Conservation (phyloP, 2,797 vertebrate species). For the Okamejei kenojei region DNA sequence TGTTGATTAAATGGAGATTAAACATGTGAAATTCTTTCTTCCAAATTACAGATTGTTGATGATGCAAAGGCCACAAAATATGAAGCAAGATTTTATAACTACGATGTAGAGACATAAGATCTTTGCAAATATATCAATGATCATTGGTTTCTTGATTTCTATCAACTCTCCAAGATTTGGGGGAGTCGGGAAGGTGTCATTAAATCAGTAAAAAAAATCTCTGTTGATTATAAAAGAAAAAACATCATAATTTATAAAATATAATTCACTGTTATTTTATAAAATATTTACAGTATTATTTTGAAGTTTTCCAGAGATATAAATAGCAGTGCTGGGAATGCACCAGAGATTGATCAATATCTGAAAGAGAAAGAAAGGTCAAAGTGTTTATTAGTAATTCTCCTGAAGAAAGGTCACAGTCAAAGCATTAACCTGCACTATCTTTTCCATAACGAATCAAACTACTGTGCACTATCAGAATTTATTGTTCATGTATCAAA, state of each 20-base stretch:
- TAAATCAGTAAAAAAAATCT: not conserved
- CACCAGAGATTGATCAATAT: not conserved
- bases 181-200: no score
- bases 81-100: not conserved
- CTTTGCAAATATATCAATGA: not conserved
- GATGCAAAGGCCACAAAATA: not conserved
- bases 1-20: not conserved
- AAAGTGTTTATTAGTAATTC: not conserved
- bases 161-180: not conserved
- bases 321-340: not conserved
- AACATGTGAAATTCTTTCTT: no score
- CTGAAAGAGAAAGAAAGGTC: slow-evolving; percentile 1
- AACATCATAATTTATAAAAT: no score
- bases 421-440: not conserved
- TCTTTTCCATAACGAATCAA: not conserved
- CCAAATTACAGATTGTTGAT: not conserved
- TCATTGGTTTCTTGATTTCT: not conserved
- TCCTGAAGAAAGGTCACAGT: not conserved
- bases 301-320: not conserved
- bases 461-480: not conserved
- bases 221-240: not conserved
- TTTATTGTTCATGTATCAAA: not conserved
- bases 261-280: not conserved
- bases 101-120: not conserved
- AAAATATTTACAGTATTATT: not conserved